These are phyloP conservation scores for Eueides isabella DNA, from an alignment of 1,140 invertebrate species.

Conservation along the genomic window DNA sequence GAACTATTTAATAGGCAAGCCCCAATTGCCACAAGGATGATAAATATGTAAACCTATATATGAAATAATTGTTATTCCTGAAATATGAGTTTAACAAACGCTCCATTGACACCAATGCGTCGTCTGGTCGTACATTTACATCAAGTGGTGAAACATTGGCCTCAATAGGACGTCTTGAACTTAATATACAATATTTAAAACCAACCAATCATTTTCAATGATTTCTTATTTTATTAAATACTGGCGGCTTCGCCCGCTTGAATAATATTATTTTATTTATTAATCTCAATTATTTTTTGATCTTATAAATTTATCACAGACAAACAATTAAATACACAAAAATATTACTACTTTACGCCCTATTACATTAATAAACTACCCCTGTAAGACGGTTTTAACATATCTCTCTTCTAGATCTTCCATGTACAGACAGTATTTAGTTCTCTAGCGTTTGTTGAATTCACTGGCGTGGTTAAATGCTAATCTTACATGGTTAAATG, in stretches of 20 bases:
- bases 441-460: too few species aligned
- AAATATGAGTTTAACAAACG: constrained; percentile 23
- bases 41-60: background rate
- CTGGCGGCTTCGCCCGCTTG: background rate
- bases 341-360: too few species aligned
- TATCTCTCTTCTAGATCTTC: too few species aligned
- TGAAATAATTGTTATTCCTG: constrained; percentile 15
- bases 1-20: background rate
- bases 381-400: too few species aligned
- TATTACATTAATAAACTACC: too few species aligned
- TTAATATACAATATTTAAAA: constrained; percentile 24
- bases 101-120: constrained; percentile 16
- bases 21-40: background rate
- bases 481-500: too few species aligned
- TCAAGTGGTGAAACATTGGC: constrained; percentile 32
- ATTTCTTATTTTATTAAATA: background rate
- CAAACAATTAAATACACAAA: too few species aligned
- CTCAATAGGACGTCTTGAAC: constrained; percentile 29
- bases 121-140: constrained; percentile 13
- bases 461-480: too few species aligned
- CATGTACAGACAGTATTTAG: too few species aligned
- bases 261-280: too few species aligned
- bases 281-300: too few species aligned
- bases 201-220: constrained; percentile 24
- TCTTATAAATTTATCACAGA: too few species aligned